Evolutionary conservation across 1,140 invertebrate species (phyloP).

Genomic region (Eupeodes corollae): DNA sequence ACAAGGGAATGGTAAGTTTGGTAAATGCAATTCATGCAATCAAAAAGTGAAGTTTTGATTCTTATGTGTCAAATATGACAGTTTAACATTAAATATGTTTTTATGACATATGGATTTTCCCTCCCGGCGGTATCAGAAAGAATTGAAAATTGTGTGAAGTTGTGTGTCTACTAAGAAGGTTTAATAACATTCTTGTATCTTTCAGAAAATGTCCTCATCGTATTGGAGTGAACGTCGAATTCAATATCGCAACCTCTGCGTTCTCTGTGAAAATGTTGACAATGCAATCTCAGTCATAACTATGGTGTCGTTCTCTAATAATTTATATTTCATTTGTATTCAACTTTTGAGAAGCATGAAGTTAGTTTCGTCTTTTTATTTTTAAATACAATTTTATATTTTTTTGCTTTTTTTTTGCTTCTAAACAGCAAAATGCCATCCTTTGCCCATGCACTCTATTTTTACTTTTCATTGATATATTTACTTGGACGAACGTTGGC

Average conservation of each 20-base stretch:
- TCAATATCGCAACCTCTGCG: constrained; percentile 31
- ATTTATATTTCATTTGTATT: constrained; percentile 35
- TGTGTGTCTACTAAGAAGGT: no score
- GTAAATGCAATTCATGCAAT: constrained; percentile 21
- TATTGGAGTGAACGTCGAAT: constrained; percentile 29
- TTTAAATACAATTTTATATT: background rate
- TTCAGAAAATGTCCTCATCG: constrained; percentile 21
- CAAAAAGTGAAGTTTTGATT: constrained; percentile 44
- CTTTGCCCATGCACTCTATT: constrained; percentile 40
- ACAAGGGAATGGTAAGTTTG: constrained; percentile 37
- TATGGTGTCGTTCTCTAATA: constrained; percentile 34
- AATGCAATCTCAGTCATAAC: constrained; percentile 32
- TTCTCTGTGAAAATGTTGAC: constrained; percentile 26
- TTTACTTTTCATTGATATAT: constrained; percentile 52
- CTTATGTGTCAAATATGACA: no score
- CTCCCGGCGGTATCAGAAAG: no score
- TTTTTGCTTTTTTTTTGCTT: background rate
- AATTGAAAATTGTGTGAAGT: no score
- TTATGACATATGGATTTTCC: no score
- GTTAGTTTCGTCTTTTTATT: constrained; percentile 12
- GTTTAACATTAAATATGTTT: no score
- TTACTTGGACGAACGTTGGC: constrained; percentile 46
- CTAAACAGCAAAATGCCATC: constrained; percentile 29
- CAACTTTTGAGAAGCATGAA: constrained; percentile 29
- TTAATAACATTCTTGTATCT: no score